Base-by-base conservation (phyloP, 1,140 invertebrate genomes). In the Microplitis mediator region DNA sequence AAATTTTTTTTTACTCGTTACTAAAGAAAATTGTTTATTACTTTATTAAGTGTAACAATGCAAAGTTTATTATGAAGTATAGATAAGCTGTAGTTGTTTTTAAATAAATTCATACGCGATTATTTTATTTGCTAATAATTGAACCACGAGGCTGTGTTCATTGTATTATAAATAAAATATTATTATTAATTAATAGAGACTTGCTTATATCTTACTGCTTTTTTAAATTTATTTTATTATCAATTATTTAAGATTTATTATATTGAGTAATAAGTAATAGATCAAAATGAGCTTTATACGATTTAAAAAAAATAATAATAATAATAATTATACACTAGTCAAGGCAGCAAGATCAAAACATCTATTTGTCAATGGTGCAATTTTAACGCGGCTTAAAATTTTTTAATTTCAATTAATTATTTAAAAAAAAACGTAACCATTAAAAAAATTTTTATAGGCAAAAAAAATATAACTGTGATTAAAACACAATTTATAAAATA, bases 291-390 rank as follows among this genome's bases (percentile, higher is more conserved):
- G 79, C 77, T 82, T 83, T 82, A 82, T 61, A 72, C 23, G 52
- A 67, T 14, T 35, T 35, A 54, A 9, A 54, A 3, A 34, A 62
- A 54, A 32, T 52, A 54, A 23, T 6, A 52, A 50, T 64, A 36
- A 54, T 16, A 54, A 14, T 31, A 39, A 71, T 51, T 13, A 62
- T 77, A 76, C 77, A 79, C 78, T 82, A 81, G 79, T 84, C 78
- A 78, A 80, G 62, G 60, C 73, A 75, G 72, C 73, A 79, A 76
- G 77, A 74, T 74, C 76, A 81, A 80, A 80, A 79, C 74, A 79
- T 79, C 71, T 71, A 68, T 76, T 82, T 79, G 75, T 81, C 79
- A 80, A 77, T 80, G 75, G 77, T 80, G 80, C 79, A 79, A 79
- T 73, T 62, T 73, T 75, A 79, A 77, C 79, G 77, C 77, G 76